Percentiles rank a stretch among this genome's conserved stretches.
These are phyloP conservation scores for Epicauta chinensis DNA, from an alignment of 1,140 invertebrate species.

Conservation along the genomic window DNA sequence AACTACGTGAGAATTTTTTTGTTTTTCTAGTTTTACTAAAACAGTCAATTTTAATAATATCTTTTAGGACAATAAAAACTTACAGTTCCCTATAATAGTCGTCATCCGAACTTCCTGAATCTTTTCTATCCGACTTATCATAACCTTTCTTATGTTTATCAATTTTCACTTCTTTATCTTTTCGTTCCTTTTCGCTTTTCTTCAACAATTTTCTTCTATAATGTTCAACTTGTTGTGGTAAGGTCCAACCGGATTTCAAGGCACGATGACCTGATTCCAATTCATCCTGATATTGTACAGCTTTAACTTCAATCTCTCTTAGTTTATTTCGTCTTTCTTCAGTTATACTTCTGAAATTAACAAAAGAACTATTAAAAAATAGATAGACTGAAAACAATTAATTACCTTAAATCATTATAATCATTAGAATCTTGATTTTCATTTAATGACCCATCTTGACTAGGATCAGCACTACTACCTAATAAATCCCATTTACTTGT, in stretches of 20 bases:
- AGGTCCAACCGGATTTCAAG: constrained; percentile 70
- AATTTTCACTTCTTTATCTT: constrained; percentile 34
- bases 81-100: constrained; percentile 41
- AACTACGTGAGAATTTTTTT: constrained; percentile 42
- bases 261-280: constrained; percentile 77
- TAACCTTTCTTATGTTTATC: constrained; percentile 38
- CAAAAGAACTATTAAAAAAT: background rate
- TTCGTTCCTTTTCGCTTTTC: constrained; percentile 47
- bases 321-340: constrained; percentile 78
- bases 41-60: constrained; percentile 16
- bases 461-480: constrained; percentile 39
- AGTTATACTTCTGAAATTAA: constrained; percentile 41
- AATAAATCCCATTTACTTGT: constrained; percentile 79
- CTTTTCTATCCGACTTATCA: too few relatives aligned
- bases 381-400: background rate
- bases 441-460: constrained; percentile 50
- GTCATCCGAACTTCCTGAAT: constrained; percentile 40
- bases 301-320: constrained; percentile 90
- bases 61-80: constrained; percentile 24
- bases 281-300: constrained; percentile 94
- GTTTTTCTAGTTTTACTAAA: constrained; percentile 43
- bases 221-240: constrained; percentile 82
- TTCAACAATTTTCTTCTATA: constrained; percentile 85
- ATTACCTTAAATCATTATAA: constrained; percentile 35
- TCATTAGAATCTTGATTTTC: constrained; percentile 38